Evolutionary conservation across 2,113 vertebrate genomes (phyloP), one percentile per base, ranked within the genome.

Genomic region (Picathartes gymnocephalus): DNA sequence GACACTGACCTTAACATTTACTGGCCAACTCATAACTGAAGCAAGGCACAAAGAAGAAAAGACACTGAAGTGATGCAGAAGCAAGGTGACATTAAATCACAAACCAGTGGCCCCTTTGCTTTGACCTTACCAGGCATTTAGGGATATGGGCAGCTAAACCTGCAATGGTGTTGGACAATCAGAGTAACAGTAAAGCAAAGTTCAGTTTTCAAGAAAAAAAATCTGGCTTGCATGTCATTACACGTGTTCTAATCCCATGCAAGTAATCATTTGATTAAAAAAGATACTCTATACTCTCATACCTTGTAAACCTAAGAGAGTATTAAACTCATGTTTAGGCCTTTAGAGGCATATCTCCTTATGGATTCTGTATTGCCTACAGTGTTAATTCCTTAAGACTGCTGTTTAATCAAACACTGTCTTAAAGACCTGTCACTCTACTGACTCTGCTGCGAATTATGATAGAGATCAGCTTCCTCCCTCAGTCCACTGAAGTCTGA

Each of bases 1-100:
- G 79, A 84, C 9, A 2, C 31, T 71, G 80, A 64, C 80, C 60
- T 51, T 35, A 86, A 81, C 25, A 27, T 72, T 90, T 65, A 90
- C 69, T 45, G 66, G 77, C 80, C 90, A 96, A 94, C 65, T 60
- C 66, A 12, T 88, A 96, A 87, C 25, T 84, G 57, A 44, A 88
- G 54, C 93, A 96, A 91, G 79, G 90, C 86, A 93, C 85, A 51
- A 53, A 51, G 51, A 74, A 35, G 37, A 57, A 51, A 47, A 86
- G 72, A 95, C 85, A 92, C 42, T 47, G 69, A 44, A 69, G 56
- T 13, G 44, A 60, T 11, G 7, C 6, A 1, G 79, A 90, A 87
- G 81, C 85, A 60, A 85, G 47, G 39, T 20, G 21, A 90, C 0
- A 0, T 35, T 33, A 58, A 50, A 88, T 81, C 42, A 86, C 80